phyloP scores from a whole-genome alignment of 1,140 invertebrate genomes.

The Thrips palmi region DNA sequence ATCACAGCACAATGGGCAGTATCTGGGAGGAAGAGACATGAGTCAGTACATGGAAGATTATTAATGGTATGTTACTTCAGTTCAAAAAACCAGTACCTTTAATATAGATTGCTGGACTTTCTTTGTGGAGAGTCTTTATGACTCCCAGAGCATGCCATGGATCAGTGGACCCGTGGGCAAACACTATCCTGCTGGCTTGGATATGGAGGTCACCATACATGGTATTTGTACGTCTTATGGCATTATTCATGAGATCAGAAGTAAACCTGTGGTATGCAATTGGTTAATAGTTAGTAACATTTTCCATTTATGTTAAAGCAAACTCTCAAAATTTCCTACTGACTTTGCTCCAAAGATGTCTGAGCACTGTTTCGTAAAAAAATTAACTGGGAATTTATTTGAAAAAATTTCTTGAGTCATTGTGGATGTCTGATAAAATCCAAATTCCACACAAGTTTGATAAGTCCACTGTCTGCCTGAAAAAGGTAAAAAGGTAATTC shows the following conservation, averaged over 20 bases:
- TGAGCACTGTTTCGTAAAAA: no score
- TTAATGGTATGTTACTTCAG: slow-evolving; percentile 3
- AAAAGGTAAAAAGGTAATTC: slow-evolving; percentile 14
- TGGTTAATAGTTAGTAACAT: slow-evolving; percentile 3
- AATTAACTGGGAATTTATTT: no score
- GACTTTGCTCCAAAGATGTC: no score
- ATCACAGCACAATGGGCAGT: slow-evolving; percentile 63
- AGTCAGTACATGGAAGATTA: no score
- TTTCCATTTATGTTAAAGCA: not conserved
- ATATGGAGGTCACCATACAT: slow-evolving; percentile 61
- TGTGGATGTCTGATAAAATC: slow-evolving; percentile 84
- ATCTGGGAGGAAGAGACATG: no score
- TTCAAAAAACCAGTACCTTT: slow-evolving; percentile 26
- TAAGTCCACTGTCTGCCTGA: slow-evolving; percentile 76
- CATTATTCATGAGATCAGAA: slow-evolving; percentile 32
- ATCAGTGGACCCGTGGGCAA: slow-evolving; percentile 79
- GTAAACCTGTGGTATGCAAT: slow-evolving; percentile 30
- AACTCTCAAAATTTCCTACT: no score
- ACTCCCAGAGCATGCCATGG: slow-evolving; percentile 82
- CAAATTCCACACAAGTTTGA: slow-evolving; percentile 90
- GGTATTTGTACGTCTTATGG: slow-evolving; percentile 51
- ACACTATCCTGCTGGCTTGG: slow-evolving; percentile 54
- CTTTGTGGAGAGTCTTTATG: slow-evolving; percentile 30
- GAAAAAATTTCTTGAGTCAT: no score
- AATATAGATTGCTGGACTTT: slow-evolving; percentile 44